Percentiles rank a stretch among this genome's conserved stretches.
Conservation (phyloP, 2,797 vertebrate genomes). For the Sebastes kiyomatsui region DNA sequence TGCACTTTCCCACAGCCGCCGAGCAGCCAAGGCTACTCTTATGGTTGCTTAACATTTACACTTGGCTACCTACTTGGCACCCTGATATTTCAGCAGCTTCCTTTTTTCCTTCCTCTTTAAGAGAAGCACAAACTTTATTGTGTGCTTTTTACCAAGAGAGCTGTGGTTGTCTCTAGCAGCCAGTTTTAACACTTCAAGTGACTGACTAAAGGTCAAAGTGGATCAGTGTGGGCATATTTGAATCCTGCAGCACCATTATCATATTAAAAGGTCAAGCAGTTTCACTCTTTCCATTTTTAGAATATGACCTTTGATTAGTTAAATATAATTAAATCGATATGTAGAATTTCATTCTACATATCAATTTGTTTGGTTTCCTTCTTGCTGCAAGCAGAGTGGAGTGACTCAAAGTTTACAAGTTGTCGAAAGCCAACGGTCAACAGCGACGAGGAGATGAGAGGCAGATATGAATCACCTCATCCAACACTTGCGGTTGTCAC, state of each 20-base stretch:
- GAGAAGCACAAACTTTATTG: slow-evolving; percentile 9
- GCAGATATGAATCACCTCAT: slow-evolving; percentile 64
- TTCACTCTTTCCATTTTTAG: neutral
- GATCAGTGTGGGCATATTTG: neutral
- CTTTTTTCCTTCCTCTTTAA: slow-evolving; percentile 33
- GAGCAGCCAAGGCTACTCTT: slow-evolving; percentile 53
- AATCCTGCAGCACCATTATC: neutral
- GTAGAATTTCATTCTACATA: neutral
- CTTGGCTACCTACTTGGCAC: slow-evolving; percentile 43
- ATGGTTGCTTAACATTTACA: slow-evolving; percentile 62
- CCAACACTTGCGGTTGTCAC: slow-evolving; percentile 38
- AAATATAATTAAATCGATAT: neutral
- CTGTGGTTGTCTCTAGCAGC: slow-evolving; percentile 10
- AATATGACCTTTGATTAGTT: neutral
- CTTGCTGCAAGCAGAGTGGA: neutral
- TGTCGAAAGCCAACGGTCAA: slow-evolving; percentile 44
- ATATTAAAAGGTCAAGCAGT: neutral
- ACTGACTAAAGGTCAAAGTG: slow-evolving; percentile 10
- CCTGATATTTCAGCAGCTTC: slow-evolving; percentile 32
- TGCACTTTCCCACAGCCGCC: slow-evolving; percentile 73
- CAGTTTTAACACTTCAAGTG: slow-evolving; percentile 1
- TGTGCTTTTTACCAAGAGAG: neutral
- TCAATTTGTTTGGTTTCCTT: slow-evolving; percentile 21
- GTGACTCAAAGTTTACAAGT: slow-evolving; percentile 50
- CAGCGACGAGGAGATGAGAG: slow-evolving; percentile 15